Percentiles rank a stretch among this genome's conserved stretches.
Evolutionary conservation across 2,888 invertebrate species (phyloP).

Genomic region (Drepana falcataria): DNA sequence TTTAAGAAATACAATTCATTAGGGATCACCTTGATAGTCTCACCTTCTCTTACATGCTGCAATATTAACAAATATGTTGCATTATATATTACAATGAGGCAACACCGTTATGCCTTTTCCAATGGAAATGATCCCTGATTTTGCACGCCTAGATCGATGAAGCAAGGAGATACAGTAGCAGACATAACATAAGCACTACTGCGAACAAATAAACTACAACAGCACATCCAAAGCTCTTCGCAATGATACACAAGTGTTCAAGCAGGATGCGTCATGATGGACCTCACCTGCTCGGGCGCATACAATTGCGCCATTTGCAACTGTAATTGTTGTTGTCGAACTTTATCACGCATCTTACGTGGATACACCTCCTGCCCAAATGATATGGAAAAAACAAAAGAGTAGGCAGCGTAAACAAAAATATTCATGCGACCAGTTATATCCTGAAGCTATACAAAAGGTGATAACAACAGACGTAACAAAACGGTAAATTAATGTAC

Average conservation of each 20-base stretch:
- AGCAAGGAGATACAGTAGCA: conserved; percentile 51
- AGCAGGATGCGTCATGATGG: conserved; percentile 69
- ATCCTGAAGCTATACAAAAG: conserved; percentile 49
- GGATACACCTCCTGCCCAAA: conserved; percentile 87
- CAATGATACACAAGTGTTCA: conserved; percentile 51
- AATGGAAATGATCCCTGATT: conserved; percentile 19
- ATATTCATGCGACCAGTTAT: conserved; percentile 68
- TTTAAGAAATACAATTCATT: conserved; percentile 5
- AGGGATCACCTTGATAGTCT: background rate
- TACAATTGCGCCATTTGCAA: conserved; percentile 79
- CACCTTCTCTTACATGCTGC: too few relatives aligned
- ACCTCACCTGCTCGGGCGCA: conserved; percentile 77
- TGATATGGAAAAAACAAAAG: conserved; percentile 77
- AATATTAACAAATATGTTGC: too few relatives aligned
- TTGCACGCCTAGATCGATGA: conserved; percentile 30
- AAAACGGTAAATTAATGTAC: conserved; percentile 45
- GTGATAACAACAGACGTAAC: conserved; percentile 42
- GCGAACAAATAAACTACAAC: conserved; percentile 56
- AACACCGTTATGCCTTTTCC: background rate
- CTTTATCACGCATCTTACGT: conserved; percentile 89
- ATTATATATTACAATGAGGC: too few relatives aligned
- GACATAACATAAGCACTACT: conserved; percentile 57
- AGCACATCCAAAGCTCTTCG: conserved; percentile 76
- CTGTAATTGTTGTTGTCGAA: conserved; percentile 82
- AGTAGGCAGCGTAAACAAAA: conserved; percentile 77